Evolutionary conservation across 30 jellyfish, hydroid and myxozoan species (phyloP).

Genomic region (Cassiopea xamachana): DNA sequence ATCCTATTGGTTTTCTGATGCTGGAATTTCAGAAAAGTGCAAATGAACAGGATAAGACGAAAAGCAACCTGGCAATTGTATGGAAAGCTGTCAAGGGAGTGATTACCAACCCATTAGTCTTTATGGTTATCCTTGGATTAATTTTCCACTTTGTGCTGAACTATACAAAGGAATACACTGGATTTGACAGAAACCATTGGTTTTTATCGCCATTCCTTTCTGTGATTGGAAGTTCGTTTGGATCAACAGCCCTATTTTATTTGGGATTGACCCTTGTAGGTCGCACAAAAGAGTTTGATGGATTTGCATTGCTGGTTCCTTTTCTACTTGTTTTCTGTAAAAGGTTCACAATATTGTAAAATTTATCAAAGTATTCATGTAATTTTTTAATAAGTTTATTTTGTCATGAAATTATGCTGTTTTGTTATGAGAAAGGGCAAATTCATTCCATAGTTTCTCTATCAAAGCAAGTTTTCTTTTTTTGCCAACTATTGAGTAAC

Average conservation of each 20-base stretch:
- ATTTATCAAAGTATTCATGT: background rate
- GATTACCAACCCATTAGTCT: slow-evolving; percentile 86
- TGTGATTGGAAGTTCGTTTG: slow-evolving; percentile 74
- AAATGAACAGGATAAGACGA: background rate
- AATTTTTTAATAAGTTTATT: no score
- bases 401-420: no score
- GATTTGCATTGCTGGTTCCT: slow-evolving; percentile 69
- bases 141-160: slow-evolving; percentile 50
- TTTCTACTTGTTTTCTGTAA: slow-evolving; percentile 68
- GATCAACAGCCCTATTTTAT: slow-evolving; percentile 88
- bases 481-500: no score
- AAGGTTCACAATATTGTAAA: slow-evolving; percentile 45
- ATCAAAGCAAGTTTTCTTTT: no score
- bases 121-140: slow-evolving; percentile 79
- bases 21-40: slow-evolving; percentile 81
- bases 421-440: no score
- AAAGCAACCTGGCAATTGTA: slow-evolving; percentile 31
- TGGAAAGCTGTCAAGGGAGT: slow-evolving; percentile 74
- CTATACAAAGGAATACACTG: slow-evolving; percentile 16
- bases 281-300: slow-evolving; percentile 49
- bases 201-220: slow-evolving; percentile 58
- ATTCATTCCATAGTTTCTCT: no score
- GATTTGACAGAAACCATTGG: slow-evolving; percentile 31
- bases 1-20: slow-evolving; percentile 89
- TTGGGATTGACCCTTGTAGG: slow-evolving; percentile 85